Base-by-base conservation (phyloP, 2,113 vertebrate species). In the Zosterops lateralis region DNA sequence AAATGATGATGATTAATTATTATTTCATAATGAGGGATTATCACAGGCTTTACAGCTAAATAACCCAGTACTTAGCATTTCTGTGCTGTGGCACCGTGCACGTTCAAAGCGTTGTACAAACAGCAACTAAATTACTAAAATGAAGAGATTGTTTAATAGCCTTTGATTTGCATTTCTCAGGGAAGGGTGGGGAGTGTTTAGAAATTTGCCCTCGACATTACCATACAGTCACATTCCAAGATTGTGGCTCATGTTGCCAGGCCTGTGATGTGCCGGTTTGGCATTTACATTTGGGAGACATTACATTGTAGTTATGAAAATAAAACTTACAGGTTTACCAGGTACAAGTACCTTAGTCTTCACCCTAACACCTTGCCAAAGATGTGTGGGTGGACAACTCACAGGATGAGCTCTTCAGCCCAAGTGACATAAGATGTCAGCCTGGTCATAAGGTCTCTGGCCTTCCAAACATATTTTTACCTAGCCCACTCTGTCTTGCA, bases 1-100 rank as follows among this genome's bases (percentile, higher is more conserved):
- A 96, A 94, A 95, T 73, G 21, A 85, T 79, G 68, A 82, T 97
- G 95, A 97, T 97, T 94, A 96, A 96, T 97, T 96, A 92, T 96
- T 94, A 85, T 95, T 95, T 95, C 96, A 90, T 96, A 97, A 96
- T 83, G 94, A 95, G 84, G 94, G 96, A 97, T 97, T 97, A 97
- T 88, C 90, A 90, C 68, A 88, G 90, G 87, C 93, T 97, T 95
- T 95, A 92, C 80, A 84, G 89, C 65, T 96, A 96, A 96, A 94
- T 95, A 93, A 78, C 81, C 67, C 60, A 72, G 81, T 58, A 87
- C 81, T 96, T 97, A 95, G 82, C 82, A 50, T 88, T 94, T 91
- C 82, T 91, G 73, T 67, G 85, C 79, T 77, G 87, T 77, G 65
- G 88, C 84, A 94, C 75, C 2, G 0, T 70, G 81, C 93, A 66